Evolutionary conservation across 1,140 invertebrate genomes (phyloP), one percentile per base, ranked within the genome.

Genomic region (Aleiodes sp.): DNA sequence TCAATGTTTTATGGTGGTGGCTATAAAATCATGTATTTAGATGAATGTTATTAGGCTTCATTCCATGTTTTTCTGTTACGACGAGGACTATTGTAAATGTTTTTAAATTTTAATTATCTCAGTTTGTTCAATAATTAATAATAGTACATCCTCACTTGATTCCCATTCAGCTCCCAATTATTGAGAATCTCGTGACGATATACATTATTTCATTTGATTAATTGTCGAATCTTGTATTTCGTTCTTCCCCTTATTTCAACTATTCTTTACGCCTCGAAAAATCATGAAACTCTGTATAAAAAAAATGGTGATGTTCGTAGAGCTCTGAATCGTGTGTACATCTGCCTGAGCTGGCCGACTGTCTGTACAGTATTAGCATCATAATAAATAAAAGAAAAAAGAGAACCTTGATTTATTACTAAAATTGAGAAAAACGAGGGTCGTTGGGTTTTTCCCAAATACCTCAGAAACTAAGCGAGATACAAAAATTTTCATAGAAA

Each of bases 341-440:
- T 69, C 68, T 72, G 75, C 62, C 69, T 75, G 76, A 82, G 71
- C 72, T 78, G 73, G 59, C 70, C 77, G 75, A 67, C 75, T 80
- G 74, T 82, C 76, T 83, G 79, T 83, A 83, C 81, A 83, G 80
- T 82, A 80, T 84, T 82, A 83, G 77, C 78, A 77, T 82, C 77
- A 73, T 43, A 73, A 75, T 78, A 82, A 80, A 82, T 76, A 80
- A 70, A 67, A 59, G 41, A 61, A 70, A 76, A 70, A 68, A 46
- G 63, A 70, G 69, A 19, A 29, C 14, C 12, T 19, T 1, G 19
- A 26, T 26, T 64, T 14, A 43, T 43, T 56, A n/a, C n/a, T n/a
- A n/a, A n/a, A n/a, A n/a, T n/a, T n/a, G n/a, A n/a, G n/a, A n/a
- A n/a, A n/a, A n/a, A n/a, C n/a, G n/a, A n/a, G n/a, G n/a, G n/a